Percentiles rank a stretch among this genome's conserved stretches.
phyloP scores from a whole-genome alignment of 2,113 vertebrate species.

The Garra rufa region DNA sequence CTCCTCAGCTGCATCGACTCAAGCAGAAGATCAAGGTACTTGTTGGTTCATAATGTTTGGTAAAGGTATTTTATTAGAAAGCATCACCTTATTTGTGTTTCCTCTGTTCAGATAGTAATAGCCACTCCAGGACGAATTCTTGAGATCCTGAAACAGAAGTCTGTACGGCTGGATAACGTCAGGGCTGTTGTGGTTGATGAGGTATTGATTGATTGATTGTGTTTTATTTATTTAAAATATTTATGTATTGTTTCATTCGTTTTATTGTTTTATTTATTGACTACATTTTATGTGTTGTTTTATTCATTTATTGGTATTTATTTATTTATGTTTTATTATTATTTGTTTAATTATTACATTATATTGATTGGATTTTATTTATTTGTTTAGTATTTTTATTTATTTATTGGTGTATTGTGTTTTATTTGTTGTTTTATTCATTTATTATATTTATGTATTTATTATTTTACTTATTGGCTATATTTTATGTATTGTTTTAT shows the following conservation, averaged over 20 bases:
- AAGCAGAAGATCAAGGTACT: conserved; percentile 89
- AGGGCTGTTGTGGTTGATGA: conserved; percentile 91
- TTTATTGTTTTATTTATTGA: not conserved
- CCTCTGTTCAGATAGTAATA: conserved; percentile 83
- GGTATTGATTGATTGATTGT: conserved; percentile 72
- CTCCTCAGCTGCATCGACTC: conserved; percentile 91
- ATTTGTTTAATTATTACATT: no score
- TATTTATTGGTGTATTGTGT: no score
- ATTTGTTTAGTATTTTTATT: no score
- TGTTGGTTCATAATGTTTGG: not conserved
- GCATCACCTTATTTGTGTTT: not conserved
- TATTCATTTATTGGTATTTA: no score
- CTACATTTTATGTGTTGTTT: not conserved
- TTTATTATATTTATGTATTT: no score
- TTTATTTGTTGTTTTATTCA: no score
- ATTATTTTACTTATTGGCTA: no score
- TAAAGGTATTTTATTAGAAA: not conserved
- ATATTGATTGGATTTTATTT: no score
- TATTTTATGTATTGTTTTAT: no score
- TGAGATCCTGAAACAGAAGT: conserved; percentile 90
- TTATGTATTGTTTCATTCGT: not conserved
- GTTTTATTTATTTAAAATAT: not conserved
- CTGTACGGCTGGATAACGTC: conserved; percentile 77
- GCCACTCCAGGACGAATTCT: conserved; percentile 93
- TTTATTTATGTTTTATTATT: no score